phyloP scores from a whole-genome alignment of 2,888 invertebrate genomes.

The Parnassius smintheus region DNA sequence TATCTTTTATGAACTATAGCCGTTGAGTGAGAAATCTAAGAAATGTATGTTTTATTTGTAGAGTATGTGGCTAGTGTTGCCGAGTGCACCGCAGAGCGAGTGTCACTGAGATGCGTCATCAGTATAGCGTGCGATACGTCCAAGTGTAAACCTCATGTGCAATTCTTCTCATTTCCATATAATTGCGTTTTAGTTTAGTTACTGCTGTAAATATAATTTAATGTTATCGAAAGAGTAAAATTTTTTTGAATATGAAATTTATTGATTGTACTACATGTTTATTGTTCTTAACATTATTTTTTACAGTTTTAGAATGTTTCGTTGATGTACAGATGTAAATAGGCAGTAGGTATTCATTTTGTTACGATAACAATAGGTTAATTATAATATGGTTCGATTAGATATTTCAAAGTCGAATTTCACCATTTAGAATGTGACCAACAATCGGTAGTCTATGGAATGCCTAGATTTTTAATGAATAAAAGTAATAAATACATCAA shows the following conservation, averaged over 20 bases:
- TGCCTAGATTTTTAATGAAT: constrained; percentile 31
- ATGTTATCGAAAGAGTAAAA: constrained; percentile 50
- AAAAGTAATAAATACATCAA: constrained; percentile 29
- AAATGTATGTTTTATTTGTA: too few species aligned
- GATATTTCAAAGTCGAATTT: not conserved
- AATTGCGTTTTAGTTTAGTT: constrained; percentile 75
- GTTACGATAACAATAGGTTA: constrained; percentile 49
- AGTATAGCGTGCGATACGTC: constrained; percentile 67
- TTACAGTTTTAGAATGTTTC: constrained; percentile 70
- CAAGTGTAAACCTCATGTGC: constrained; percentile 74
- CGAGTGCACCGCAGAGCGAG: constrained; percentile 32
- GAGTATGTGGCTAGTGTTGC: not conserved
- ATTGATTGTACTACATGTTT: constrained; percentile 64
- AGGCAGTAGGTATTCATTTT: constrained; percentile 58
- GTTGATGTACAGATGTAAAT: constrained; percentile 79
- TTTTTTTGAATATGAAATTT: constrained; percentile 63
- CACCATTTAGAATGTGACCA: constrained; percentile 13
- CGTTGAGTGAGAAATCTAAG: too few species aligned
- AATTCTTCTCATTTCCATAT: constrained; percentile 79
- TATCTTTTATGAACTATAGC: too few species aligned
- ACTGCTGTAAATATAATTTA: constrained; percentile 77
- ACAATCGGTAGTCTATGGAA: constrained; percentile 18
- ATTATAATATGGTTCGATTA: constrained; percentile 21
- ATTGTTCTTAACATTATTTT: constrained; percentile 73
- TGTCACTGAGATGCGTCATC: constrained; percentile 53